Percentiles rank a stretch among this genome's conserved stretches.
Evolutionary conservation across 2,113 vertebrate species (phyloP).

Genomic region (Passer montanus): DNA sequence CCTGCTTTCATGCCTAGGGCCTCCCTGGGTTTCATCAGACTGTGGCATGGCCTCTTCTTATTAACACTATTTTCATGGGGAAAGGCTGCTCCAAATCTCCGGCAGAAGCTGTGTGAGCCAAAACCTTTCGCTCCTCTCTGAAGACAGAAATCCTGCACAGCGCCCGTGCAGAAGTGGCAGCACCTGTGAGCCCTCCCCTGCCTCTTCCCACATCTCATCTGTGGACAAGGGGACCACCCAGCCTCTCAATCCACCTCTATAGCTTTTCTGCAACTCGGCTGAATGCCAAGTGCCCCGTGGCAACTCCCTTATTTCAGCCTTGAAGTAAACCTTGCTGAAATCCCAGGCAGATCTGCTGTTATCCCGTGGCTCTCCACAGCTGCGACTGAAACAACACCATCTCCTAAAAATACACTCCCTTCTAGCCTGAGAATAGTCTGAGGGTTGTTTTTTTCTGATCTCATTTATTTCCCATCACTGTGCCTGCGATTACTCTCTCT

Average conservation of each 20-base stretch:
- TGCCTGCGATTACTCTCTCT: conserved; percentile 22
- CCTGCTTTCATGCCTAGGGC: fast-evolving
- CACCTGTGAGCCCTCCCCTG: background rate
- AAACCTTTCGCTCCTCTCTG: background rate
- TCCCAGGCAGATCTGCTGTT: background rate
- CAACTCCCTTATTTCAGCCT: background rate
- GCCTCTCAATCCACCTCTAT: background rate
- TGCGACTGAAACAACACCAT: background rate
- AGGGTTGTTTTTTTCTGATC: background rate
- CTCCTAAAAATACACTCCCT: background rate
- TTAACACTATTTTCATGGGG: background rate
- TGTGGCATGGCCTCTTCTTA: background rate
- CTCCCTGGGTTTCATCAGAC: background rate
- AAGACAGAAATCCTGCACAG: background rate
- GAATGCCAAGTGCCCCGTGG: background rate
- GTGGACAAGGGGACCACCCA: background rate
- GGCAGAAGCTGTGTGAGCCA: background rate
- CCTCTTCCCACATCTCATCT: background rate
- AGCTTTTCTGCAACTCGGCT: background rate
- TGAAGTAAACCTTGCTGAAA: background rate
- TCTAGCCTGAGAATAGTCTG: background rate
- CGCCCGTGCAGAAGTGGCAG: fast-evolving
- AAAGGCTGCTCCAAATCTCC: background rate
- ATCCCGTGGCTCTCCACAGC: background rate
- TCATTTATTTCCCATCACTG: conserved; percentile 20